Conservation (phyloP, 2,888 invertebrate genomes). For the Macaria notata region DNA sequence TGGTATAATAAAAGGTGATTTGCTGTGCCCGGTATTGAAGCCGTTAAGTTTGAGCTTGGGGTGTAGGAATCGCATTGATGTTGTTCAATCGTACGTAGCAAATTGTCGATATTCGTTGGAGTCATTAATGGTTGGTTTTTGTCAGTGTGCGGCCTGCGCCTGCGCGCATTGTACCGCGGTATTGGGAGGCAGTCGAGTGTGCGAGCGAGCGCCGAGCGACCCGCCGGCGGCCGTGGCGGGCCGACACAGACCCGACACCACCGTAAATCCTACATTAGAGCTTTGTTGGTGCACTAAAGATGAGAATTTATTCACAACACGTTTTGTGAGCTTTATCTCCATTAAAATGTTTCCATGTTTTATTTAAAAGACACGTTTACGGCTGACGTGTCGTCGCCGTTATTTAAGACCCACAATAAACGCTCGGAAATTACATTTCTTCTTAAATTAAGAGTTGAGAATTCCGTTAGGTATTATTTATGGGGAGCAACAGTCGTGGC, state of each 20-base stretch:
- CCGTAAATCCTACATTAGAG: constrained; percentile 44
- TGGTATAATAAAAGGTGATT: constrained; percentile 18
- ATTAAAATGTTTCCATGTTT: constrained; percentile 37
- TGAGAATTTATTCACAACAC: constrained; percentile 32
- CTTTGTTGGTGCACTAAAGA: constrained; percentile 40
- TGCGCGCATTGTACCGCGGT: constrained; percentile 45
- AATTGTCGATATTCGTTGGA: constrained; percentile 74
- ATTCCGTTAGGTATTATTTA: constrained; percentile 33
- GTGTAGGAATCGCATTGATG: constrained; percentile 72
- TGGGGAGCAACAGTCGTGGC: constrained; percentile 31
- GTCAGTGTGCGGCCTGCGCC: constrained; percentile 52
- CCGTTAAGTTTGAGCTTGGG: constrained; percentile 56
- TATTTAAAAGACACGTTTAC: constrained; percentile 38
- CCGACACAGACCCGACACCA: constrained; percentile 20
- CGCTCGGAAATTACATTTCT: constrained; percentile 29
- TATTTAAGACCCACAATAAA: constrained; percentile 35
- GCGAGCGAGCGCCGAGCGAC: constrained; percentile 2
- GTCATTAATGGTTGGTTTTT: constrained; percentile 70
- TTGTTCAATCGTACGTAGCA: constrained; percentile 77
- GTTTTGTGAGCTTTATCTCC: constrained; percentile 39
- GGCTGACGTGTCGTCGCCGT: constrained; percentile 32
- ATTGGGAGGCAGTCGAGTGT: constrained; percentile 61
- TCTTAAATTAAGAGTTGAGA: constrained; percentile 22
- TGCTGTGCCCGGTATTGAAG: constrained; percentile 25
- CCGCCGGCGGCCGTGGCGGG: too few species aligned